A percentile compares a stretch with the other conserved stretches of the same genome.
Evolutionary conservation across 2,797 vertebrate species (phyloP).

Genomic region (Craterocephalus amniculus): DNA sequence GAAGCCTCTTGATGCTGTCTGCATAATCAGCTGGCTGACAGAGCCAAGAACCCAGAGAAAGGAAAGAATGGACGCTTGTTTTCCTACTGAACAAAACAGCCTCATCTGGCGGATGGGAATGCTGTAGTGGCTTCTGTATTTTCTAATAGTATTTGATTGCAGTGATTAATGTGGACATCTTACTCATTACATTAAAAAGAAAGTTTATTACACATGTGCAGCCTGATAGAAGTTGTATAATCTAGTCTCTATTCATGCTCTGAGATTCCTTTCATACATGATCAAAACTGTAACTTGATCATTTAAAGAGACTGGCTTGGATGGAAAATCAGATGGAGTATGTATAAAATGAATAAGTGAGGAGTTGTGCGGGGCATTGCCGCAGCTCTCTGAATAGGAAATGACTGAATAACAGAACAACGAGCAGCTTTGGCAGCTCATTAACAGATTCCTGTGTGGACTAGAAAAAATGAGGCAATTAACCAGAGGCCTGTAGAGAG

Average conservation of each 20-base stretch:
- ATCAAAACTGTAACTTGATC: not conserved
- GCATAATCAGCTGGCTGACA: slow-evolving; percentile 7
- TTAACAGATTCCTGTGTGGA: slow-evolving; percentile 73
- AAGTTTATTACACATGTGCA: not conserved
- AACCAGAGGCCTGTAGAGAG: slow-evolving; percentile 35
- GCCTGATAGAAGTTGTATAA: not conserved
- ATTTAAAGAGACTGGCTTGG: not conserved
- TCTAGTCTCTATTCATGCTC: not conserved
- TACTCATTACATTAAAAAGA: not conserved
- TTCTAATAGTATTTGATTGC: not conserved
- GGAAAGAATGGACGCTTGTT: slow-evolving; percentile 3
- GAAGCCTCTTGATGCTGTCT: slow-evolving; percentile 1
- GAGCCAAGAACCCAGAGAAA: slow-evolving; percentile 3
- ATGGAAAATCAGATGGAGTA: not conserved
- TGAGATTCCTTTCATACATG: not conserved
- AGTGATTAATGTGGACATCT: slow-evolving; percentile 2
- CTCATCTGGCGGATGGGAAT: not conserved
- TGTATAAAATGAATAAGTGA: not conserved
- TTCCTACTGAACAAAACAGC: not conserved
- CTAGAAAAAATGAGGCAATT: slow-evolving; percentile 65
- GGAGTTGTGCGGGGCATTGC: not conserved
- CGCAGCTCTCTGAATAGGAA: slow-evolving; percentile 24
- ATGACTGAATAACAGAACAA: slow-evolving; percentile 28
- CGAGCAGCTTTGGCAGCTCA: slow-evolving; percentile 57
- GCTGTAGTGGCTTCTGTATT: not conserved